These are phyloP conservation scores for Monarcha castaneiventris DNA, from an alignment of 2,113 vertebrate genomes.

Conservation along the genomic window DNA sequence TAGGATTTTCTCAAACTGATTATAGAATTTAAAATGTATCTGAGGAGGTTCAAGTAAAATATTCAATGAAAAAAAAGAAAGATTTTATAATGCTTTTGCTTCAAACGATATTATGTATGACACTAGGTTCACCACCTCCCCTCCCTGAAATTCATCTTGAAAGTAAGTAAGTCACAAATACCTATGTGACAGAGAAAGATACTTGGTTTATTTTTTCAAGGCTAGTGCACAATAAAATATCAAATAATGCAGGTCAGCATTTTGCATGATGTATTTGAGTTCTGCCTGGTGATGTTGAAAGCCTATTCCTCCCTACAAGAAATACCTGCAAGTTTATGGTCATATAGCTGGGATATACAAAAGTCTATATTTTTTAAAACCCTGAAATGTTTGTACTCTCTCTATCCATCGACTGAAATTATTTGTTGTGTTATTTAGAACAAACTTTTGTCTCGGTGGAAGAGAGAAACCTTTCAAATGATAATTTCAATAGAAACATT, in stretches of 20 bases:
- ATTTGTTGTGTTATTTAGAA: slow-evolving; percentile 76
- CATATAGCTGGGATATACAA: neutral
- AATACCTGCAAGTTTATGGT: slow-evolving; percentile 8
- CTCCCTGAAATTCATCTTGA: neutral
- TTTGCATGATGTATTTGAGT: slow-evolving; percentile 17
- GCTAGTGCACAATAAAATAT: slow-evolving; percentile 9
- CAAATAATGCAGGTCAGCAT: slow-evolving; percentile 47
- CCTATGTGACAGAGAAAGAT: slow-evolving; percentile 24
- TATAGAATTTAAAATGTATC: neutral
- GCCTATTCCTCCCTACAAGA: neutral
- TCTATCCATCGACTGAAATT: slow-evolving; percentile 48
- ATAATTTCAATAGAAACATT: slow-evolving; percentile 77
- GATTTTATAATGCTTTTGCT: neutral
- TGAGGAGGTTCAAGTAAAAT: neutral
- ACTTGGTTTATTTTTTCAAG: slow-evolving; percentile 12
- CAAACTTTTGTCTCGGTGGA: slow-evolving; percentile 75
- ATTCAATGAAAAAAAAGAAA: neutral
- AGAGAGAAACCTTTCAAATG: slow-evolving; percentile 77
- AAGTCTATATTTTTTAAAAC: slow-evolving; percentile 37
- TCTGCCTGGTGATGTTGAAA: neutral
- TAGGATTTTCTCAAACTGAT: neutral
- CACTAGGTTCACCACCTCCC: neutral
- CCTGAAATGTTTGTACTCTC: slow-evolving; percentile 19
- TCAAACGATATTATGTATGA: neutral
- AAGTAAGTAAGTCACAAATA: slow-evolving; percentile 23